A percentile compares a stretch with the other conserved stretches of the same genome.
Conservation (phyloP, 2,113 vertebrate species). For the Lucifuga dentata region DNA sequence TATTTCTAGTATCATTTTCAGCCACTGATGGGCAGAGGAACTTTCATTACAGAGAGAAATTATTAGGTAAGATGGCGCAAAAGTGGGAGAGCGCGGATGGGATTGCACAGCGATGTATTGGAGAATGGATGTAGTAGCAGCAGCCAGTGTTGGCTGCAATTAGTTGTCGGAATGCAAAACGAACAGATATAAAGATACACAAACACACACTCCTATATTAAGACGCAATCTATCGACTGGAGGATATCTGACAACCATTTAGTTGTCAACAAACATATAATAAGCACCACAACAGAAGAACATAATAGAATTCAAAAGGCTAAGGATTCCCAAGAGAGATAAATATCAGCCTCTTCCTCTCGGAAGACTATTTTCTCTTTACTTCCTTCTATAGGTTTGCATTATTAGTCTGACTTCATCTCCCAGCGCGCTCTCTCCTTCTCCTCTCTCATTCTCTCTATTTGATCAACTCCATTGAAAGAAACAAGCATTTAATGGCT, state of each 20-base stretch:
- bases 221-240: slow-evolving; percentile 18
- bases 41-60: slow-evolving; percentile 81
- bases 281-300: slow-evolving; percentile 41
- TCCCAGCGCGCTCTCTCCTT: background rate
- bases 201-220: slow-evolving; percentile 16
- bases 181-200: background rate
- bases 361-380: slow-evolving; percentile 35
- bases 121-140: slow-evolving; percentile 53
- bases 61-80: slow-evolving; percentile 59
- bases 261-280: slow-evolving; percentile 53
- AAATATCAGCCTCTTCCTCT: slow-evolving; percentile 20
- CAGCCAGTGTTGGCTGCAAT: slow-evolving; percentile 60
- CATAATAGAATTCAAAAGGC: slow-evolving; percentile 44
- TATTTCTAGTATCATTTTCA: slow-evolving; percentile 81
- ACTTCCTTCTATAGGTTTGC: slow-evolving; percentile 6
- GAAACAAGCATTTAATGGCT: slow-evolving; percentile 32
- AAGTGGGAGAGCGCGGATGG: slow-evolving; percentile 48
- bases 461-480: slow-evolving; percentile 12
- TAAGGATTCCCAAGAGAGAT: slow-evolving; percentile 33
- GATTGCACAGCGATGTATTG: slow-evolving; percentile 68
- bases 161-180: background rate
- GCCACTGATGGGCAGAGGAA: slow-evolving; percentile 72
- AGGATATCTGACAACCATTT: slow-evolving; percentile 40
- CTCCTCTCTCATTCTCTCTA: slow-evolving; percentile 9
- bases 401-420: slow-evolving; percentile 34